Base-by-base conservation (phyloP, 64 coral and sea anemone genomes). In the Stichodactyla mertensii region DNA sequence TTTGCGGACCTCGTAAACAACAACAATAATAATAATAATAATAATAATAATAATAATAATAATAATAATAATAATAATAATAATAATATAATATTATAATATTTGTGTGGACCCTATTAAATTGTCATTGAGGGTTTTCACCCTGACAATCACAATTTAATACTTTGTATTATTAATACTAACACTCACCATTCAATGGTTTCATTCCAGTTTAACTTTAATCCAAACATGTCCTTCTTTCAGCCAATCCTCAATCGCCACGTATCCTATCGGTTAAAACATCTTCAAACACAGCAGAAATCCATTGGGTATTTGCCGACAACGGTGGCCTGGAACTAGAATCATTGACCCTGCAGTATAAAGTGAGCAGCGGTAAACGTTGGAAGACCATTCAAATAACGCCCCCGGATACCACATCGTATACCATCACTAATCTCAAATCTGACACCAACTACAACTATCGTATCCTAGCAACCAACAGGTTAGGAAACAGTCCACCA, bases 181-280 rank as follows among this genome's bases (percentile, higher is more conserved):
- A 58, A 57, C 69, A 31, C 69, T 74, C 24, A 74, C 69, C 69
- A 31, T 74, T 26, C 23, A 74, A 74, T n/a, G 61, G 19, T 18
- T 23, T 66, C 27, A 58, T 15, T 58, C 6, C 56, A 58, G 8
- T 58, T 15, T 58, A 58, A 58, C 8, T 58, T 58, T 58, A 9
- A 58, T 0, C 56, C 14, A 9, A 11, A 26, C 8, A 28, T 23
- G 16, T n/a, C 52, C 53, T 57, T 60, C 51, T 83, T 87, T 15
- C 20, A 97, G 94, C 91, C 70, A 92, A 87, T n/a, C 94, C 94
- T 70, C 71, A 93, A 59, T 78, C 91, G n/a, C 94, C 94, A 23
- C 88, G 60, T 7, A 97, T 97, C 14, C 16, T 85, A 26, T 92
- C 88, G 14, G 94, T 97, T 5, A 70, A 78, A 57, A 89, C 94